Percentiles rank a stretch among this genome's conserved stretches.
phyloP scores from a whole-genome alignment of 2,113 vertebrate genomes.

The Oophaga pumilio region DNA sequence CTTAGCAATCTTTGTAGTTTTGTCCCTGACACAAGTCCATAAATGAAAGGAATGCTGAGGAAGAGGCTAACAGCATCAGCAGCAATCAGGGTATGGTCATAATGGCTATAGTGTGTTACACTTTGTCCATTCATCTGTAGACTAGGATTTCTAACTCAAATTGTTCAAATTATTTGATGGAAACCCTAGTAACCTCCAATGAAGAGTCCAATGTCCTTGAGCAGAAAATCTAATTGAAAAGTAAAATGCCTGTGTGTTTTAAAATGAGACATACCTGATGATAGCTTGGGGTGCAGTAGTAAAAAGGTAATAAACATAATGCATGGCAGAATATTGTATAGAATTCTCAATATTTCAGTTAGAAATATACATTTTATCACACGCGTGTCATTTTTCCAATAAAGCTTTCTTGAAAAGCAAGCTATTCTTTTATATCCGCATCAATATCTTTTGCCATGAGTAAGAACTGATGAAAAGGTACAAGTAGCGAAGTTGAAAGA shows the following conservation, averaged over 20 bases:
- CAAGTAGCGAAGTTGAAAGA: slow-evolving; percentile 34
- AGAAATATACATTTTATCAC: not conserved
- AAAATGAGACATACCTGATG: not conserved
- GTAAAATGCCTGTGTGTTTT: not conserved
- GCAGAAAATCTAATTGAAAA: slow-evolving; percentile 2
- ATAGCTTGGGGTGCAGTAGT: not conserved
- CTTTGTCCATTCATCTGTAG: not conserved
- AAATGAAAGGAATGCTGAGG: not conserved
- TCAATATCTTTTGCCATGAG: slow-evolving; percentile 51
- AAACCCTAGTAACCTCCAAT: not conserved
- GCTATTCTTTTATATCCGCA: slow-evolving; percentile 9
- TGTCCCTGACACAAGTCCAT: not conserved
- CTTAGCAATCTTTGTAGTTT: not conserved
- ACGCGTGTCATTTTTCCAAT: slow-evolving; percentile 32
- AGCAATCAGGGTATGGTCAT: not conserved
- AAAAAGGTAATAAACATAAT: not conserved
- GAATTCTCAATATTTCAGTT: not conserved
- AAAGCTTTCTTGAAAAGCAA: slow-evolving; percentile 11
- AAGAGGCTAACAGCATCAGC: not conserved
- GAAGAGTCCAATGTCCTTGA: not conserved
- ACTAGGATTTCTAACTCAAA: not conserved
- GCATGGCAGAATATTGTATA: not conserved
- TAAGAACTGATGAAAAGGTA: slow-evolving; percentile 43
- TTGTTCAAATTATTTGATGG: not conserved
- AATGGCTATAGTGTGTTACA: not conserved